Base-by-base conservation (phyloP, 1,140 invertebrate genomes). In the Bombus cullumanus region DNA sequence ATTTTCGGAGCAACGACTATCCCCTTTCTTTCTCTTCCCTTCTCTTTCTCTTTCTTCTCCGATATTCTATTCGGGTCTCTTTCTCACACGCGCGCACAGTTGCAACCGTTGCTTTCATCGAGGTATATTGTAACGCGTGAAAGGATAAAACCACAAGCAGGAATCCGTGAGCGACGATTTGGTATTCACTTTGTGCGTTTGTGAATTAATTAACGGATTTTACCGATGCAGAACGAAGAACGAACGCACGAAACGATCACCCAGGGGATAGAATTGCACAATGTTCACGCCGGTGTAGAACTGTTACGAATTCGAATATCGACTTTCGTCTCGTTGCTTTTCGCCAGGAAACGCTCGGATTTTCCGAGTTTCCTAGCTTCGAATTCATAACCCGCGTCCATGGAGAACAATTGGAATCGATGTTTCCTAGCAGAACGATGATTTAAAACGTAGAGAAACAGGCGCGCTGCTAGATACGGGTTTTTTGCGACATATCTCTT, bases 181-280 rank as follows among this genome's bases (percentile, higher is more conserved):
- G 41, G 39, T 78, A 88, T 89, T 79, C 81, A 64, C 85, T 77
- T 79, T 74, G 87, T 64, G 53, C 74, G 41, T 75, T 74, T 31
- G 68, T 31, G 81, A 86, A 89, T 83, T 89, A 89, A 87, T 88
- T 83, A 76, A 68, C 84, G 71, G 57, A 81, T 81, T 89, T 85
- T 76, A 59, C 74, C 75, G 53, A 72, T 64, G 41, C 31, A 12
- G 41, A 43, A 57, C 66, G 75, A 39, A 47, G 66, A 39, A 82
- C 34, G 47, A 66, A 74, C 47, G 39, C 59, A 59, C 73, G 74
- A 64, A 28, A 82, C 69, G 80, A 43, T n/a, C n/a, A 37, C 3
- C 18, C 6, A 22, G 68, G 43, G 25, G 37, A 39, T 59, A 59
- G 28, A 78, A 78, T 28, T 13, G 59, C 37, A 15, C 15, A 41